These are phyloP conservation scores for Tautogolabrus adspersus DNA, from an alignment of 2,113 vertebrate species.

Conservation along the genomic window DNA sequence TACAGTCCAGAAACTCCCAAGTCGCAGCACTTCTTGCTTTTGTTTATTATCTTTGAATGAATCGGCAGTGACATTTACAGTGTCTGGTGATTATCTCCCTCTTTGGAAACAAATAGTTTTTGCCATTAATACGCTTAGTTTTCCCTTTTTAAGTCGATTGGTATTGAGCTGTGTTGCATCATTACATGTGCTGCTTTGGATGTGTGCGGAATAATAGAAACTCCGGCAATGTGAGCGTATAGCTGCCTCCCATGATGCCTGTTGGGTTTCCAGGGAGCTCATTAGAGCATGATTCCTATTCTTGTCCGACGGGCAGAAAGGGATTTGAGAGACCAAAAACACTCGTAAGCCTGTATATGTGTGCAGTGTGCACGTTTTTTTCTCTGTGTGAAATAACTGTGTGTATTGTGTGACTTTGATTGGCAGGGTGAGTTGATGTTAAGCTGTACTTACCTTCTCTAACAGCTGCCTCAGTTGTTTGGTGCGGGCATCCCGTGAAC, in stretches of 20 bases:
- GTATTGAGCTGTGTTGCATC: slow-evolving; percentile 64
- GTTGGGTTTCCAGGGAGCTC: slow-evolving; percentile 76
- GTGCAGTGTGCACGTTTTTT: not conserved
- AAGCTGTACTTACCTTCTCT: slow-evolving; percentile 91
- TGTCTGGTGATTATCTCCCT: not conserved
- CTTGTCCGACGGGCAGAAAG: slow-evolving; percentile 50
- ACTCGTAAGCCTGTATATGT: not conserved
- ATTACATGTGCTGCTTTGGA: slow-evolving; percentile 43
- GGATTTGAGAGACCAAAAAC: slow-evolving; percentile 26
- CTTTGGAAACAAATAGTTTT: not conserved
- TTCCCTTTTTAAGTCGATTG: not conserved
- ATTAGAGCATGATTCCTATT: slow-evolving; percentile 73
- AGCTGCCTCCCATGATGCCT: slow-evolving; percentile 55
- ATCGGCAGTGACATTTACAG: slow-evolving; percentile 4
- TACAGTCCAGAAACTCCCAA: slow-evolving; percentile 8
- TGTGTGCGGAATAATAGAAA: slow-evolving; percentile 31
- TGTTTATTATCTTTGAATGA: not conserved
- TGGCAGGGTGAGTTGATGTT: slow-evolving; percentile 8
- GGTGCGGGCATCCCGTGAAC: slow-evolving; percentile 95
- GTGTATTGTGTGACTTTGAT: slow-evolving; percentile 7
- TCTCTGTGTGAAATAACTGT: not conserved
- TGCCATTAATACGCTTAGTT: not conserved
- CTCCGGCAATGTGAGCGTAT: slow-evolving; percentile 4
- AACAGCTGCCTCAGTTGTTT: slow-evolving; percentile 98
- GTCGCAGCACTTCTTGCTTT: slow-evolving; percentile 14